phyloP scores from a whole-genome alignment of 2,113 vertebrate species.

The Rissa tridactyla region DNA sequence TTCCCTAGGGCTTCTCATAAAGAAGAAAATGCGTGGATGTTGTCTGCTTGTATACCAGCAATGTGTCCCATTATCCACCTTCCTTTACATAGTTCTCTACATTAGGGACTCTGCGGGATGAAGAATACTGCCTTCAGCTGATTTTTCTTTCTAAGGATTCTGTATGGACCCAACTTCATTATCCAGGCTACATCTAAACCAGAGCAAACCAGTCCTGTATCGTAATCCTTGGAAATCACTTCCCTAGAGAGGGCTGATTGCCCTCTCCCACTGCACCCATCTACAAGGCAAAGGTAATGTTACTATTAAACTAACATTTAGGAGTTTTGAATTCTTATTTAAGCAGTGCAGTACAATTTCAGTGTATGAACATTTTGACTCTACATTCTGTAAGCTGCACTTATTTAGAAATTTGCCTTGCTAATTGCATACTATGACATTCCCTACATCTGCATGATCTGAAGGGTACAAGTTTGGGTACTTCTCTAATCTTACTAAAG shows the following conservation, averaged over 20 bases:
- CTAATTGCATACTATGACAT: not conserved
- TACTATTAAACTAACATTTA: not conserved
- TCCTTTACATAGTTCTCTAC: not conserved
- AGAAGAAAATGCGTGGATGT: not conserved
- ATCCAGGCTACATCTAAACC: not conserved
- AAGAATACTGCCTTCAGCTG: not conserved
- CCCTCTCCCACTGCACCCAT: accelerated
- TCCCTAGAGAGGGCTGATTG: not conserved
- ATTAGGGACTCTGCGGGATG: not conserved
- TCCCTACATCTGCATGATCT: not conserved
- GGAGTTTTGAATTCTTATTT: not conserved
- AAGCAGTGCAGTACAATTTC: not conserved
- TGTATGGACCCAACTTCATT: not conserved
- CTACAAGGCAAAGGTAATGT: not conserved
- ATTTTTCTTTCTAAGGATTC: not conserved
- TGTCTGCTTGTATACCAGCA: not conserved
- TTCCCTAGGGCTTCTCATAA: not conserved
- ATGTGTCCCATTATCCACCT: not conserved
- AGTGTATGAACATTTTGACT: not conserved
- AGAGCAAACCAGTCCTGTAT: not conserved
- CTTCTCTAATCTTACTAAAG: not conserved
- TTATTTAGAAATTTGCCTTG: not conserved
- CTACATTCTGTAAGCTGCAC: not conserved
- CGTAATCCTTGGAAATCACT: not conserved
- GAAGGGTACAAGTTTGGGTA: not conserved